Percentiles rank a stretch among this genome's conserved stretches.
Evolutionary conservation across 92 coral and sea anemone species (phyloP).

Genomic region (Scolanthus callimorphus): DNA sequence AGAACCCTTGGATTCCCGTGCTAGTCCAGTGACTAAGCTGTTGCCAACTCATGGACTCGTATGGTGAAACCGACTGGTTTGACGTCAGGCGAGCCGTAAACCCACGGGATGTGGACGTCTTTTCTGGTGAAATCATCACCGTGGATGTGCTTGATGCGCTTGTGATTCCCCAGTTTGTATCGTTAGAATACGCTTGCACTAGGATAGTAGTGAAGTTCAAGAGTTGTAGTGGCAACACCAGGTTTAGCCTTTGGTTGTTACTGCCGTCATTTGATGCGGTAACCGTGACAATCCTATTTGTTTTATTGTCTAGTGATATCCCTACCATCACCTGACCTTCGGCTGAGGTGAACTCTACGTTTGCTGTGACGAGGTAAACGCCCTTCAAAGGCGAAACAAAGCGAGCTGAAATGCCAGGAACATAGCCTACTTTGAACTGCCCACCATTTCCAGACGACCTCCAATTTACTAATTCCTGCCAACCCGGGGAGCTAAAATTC

Average conservation of each 20-base stretch:
- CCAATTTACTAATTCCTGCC: conserved; percentile 61
- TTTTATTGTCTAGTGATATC: conserved; percentile 32
- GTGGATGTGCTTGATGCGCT: conserved; percentile 51
- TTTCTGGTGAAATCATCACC: conserved; percentile 13
- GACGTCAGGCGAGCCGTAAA: conserved; percentile 25
- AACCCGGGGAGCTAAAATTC: conserved; percentile 26
- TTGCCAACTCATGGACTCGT: conserved; percentile 16
- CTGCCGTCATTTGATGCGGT: conserved; percentile 11
- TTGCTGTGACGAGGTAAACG: conserved; percentile 21
- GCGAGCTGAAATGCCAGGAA: conserved; percentile 56
- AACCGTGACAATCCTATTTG: conserved; percentile 28
- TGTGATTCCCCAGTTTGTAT: conserved; percentile 33
- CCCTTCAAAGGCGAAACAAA: conserved; percentile 34
- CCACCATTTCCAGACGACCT: conserved; percentile 39
- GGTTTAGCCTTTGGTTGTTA: conserved; percentile 18
- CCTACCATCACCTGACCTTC: conserved; percentile 16
- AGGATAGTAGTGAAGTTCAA: conserved; percentile 24
- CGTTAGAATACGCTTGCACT: conserved; percentile 33
- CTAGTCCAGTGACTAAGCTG: conserved; percentile 32
- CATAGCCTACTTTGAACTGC: conserved; percentile 55
- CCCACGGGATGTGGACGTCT: conserved; percentile 26
- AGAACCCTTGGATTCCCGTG: conserved; percentile 36
- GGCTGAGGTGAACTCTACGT: conserved; percentile 23
- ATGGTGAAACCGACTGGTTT: conserved; percentile 17
- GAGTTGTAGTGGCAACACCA: conserved; percentile 29